Conservation (phyloP, 2,113 vertebrate genomes). For the Oenanthe melanoleuca region DNA sequence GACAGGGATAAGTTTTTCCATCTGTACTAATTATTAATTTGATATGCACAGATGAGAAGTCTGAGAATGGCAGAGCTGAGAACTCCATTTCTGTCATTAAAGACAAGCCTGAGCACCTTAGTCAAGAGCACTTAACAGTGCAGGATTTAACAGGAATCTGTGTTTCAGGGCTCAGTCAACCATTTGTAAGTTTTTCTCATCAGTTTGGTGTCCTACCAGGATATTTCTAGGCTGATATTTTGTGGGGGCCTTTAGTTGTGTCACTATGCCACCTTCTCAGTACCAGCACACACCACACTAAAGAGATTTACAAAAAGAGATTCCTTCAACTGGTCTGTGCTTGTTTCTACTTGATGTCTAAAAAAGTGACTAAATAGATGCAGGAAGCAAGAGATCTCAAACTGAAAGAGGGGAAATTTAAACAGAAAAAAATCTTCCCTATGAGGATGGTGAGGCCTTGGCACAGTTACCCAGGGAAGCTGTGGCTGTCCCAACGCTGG, state of each 20-base stretch:
- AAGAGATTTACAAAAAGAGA: background rate
- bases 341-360: background rate
- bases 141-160: background rate
- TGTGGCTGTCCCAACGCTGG: background rate
- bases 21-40: background rate
- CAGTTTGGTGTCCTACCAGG: background rate
- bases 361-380: background rate
- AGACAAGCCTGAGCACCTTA: background rate
- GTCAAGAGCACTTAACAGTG: background rate
- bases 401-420: background rate
- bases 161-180: background rate
- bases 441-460: background rate
- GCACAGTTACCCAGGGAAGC: background rate
- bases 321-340: background rate
- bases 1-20: background rate
- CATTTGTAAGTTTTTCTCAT: background rate
- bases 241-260: background rate
- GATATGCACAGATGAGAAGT: background rate
- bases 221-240: background rate
- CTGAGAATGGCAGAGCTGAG: background rate
- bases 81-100: background rate
- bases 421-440: background rate
- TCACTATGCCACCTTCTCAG: background rate
- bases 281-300: background rate
- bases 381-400: background rate